A percentile compares a stretch with the other conserved stretches of the same genome.
Conservation (phyloP, 2,888 invertebrate species). For the Resseliella maxima region DNA sequence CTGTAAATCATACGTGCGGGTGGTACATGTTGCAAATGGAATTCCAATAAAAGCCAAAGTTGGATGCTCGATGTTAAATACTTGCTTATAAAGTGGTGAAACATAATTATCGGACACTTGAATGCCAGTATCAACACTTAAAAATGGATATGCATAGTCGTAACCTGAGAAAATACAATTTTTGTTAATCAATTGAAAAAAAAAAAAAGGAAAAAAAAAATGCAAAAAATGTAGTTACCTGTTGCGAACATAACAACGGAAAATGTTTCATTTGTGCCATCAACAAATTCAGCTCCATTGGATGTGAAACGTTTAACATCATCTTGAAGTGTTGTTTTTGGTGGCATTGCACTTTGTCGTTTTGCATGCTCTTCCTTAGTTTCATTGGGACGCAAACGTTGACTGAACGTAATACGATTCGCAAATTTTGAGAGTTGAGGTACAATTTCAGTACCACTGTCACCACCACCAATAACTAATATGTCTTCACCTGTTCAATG, state of each 20-base stretch:
- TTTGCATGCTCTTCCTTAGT: constrained; percentile 68
- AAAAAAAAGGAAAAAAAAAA: background rate
- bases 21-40: constrained; percentile 84
- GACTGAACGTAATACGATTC: constrained; percentile 75
- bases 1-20: constrained; percentile 88
- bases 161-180: too few relatives aligned
- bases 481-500: constrained; percentile 72
- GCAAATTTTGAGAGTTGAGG: constrained; percentile 76
- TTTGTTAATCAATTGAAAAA: too few relatives aligned
- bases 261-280: constrained; percentile 74
- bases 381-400: constrained; percentile 75
- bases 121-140: constrained; percentile 76
- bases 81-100: constrained; percentile 86
- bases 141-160: constrained; percentile 81
- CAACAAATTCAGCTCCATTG: constrained; percentile 72
- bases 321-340: constrained; percentile 75
- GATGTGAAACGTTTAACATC: constrained; percentile 72
- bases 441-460: constrained; percentile 85
- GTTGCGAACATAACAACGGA: constrained; percentile 85
- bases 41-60: constrained; percentile 86
- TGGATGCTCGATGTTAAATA: constrained; percentile 83
- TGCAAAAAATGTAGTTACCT: constrained; percentile 66
- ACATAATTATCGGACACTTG: constrained; percentile 78
- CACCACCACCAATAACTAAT: constrained; percentile 86
- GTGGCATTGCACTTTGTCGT: constrained; percentile 61